These are phyloP conservation scores for Guaruba guarouba DNA, from an alignment of 2,113 vertebrate species.

Conservation along the genomic window DNA sequence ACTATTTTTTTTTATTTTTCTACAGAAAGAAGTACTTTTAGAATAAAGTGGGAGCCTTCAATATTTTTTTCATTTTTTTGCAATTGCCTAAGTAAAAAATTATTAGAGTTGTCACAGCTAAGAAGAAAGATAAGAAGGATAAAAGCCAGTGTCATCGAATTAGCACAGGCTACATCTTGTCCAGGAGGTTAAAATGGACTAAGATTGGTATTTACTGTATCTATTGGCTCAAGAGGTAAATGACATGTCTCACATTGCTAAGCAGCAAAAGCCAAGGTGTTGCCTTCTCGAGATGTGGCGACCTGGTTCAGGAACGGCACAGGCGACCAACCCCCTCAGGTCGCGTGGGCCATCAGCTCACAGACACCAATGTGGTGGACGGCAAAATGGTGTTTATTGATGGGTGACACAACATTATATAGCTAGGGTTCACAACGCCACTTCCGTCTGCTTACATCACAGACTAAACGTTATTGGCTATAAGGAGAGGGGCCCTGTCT, in stretches of 20 bases:
- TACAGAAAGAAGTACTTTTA: neutral
- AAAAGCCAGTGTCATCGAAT: neutral
- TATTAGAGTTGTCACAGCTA: neutral
- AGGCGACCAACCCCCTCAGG: no score
- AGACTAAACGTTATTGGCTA: no score
- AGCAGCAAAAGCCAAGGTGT: neutral
- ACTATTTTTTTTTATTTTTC: neutral
- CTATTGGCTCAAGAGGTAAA: neutral
- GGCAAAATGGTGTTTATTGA: no score
- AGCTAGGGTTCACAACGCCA: no score
- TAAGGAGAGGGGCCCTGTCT: no score
- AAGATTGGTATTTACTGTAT: neutral
- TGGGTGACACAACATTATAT: no score
- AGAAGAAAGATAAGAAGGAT: neutral
- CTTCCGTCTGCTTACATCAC: no score
- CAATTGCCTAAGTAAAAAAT: neutral
- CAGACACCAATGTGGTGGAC: no score
- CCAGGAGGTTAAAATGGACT: neutral
- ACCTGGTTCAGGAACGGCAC: no score
- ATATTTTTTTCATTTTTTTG: neutral
- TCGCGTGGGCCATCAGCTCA: no score
- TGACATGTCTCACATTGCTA: neutral
- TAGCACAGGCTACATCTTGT: neutral
- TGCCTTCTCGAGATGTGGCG: no score
- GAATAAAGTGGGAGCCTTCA: neutral